A percentile compares a stretch with the other conserved stretches of the same genome.
Conservation (phyloP, 2,888 invertebrate genomes). For the Lordiphosa fenestrarum region DNA sequence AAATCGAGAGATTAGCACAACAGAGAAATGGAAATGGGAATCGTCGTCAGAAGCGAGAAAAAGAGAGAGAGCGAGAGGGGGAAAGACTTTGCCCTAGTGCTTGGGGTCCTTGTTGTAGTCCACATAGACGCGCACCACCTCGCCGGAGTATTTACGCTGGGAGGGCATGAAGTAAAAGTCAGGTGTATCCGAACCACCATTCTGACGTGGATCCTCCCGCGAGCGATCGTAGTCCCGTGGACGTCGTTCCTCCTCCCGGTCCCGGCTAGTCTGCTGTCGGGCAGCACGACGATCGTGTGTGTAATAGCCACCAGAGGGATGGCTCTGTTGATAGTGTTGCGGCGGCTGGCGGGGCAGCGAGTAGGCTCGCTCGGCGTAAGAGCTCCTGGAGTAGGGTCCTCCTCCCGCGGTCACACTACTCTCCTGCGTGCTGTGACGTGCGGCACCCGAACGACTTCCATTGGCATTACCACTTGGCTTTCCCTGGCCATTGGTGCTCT, state of each 20-base stretch:
- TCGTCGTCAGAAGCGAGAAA: neutral
- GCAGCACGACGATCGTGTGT: conserved; percentile 82
- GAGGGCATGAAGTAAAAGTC: conserved; percentile 98
- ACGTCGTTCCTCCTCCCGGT: conserved; percentile 62
- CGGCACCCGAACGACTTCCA: conserved; percentile 45
- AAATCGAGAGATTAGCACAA: conserved; percentile 44
- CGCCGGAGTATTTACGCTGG: conserved; percentile 95
- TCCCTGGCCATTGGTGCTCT: conserved; percentile 55
- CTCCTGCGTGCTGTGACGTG: conserved; percentile 55
- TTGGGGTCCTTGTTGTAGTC: conserved; percentile 88
- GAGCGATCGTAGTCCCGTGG: conserved; percentile 77
- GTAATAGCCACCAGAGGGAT: conserved; percentile 80
- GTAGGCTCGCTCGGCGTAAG: conserved; percentile 85
- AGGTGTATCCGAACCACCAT: conserved; percentile 81
- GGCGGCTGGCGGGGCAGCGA: conserved; percentile 86
- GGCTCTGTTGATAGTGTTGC: conserved; percentile 78
- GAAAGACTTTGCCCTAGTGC: conserved; percentile 73
- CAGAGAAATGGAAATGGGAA: conserved; percentile 1
- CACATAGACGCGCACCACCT: conserved; percentile 91
- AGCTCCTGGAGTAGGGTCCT: conserved; percentile 66
- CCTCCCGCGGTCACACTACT: conserved; percentile 43
- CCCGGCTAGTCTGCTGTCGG: conserved; percentile 59
- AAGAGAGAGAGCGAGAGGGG: neutral
- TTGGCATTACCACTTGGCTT: conserved; percentile 46
- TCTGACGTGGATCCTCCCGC: conserved; percentile 77